Conservation (phyloP, 2,888 invertebrate genomes). For the Nephrotoma guestfalica region DNA sequence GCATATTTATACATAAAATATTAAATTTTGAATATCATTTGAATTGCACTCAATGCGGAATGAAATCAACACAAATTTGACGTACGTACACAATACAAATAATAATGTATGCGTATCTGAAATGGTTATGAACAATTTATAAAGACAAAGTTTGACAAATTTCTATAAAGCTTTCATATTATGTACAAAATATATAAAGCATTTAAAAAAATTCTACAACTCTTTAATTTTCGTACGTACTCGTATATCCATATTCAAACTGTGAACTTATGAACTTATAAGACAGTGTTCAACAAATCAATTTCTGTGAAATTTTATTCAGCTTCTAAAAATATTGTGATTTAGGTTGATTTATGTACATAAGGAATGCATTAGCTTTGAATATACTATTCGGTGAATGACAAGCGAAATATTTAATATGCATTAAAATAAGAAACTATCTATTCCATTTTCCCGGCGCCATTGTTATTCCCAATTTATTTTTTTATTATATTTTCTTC, state of each 20-base stretch:
- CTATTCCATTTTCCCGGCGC: background rate
- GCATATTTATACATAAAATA: background rate
- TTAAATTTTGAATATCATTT: background rate
- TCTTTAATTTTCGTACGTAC: background rate
- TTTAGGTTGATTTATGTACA: background rate
- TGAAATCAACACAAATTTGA: background rate
- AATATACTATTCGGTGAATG: background rate
- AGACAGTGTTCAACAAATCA: background rate
- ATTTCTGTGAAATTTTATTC: background rate
- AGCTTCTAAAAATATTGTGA: background rate
- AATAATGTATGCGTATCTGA: background rate
- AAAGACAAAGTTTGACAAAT: background rate
- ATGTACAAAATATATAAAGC: background rate
- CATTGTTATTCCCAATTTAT: background rate
- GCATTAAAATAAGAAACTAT: background rate
- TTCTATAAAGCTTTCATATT: background rate
- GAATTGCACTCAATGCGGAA: background rate
- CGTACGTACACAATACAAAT: too few species aligned
- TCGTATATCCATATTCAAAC: background rate
- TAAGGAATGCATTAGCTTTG: background rate
- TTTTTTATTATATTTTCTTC: background rate
- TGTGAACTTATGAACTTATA: too few species aligned
- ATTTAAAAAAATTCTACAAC: background rate
- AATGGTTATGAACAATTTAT: background rate
- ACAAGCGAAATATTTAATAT: background rate